Evolutionary conservation across 2,888 invertebrate species (phyloP).

Genomic region (Drosophila nr. fundita): DNA sequence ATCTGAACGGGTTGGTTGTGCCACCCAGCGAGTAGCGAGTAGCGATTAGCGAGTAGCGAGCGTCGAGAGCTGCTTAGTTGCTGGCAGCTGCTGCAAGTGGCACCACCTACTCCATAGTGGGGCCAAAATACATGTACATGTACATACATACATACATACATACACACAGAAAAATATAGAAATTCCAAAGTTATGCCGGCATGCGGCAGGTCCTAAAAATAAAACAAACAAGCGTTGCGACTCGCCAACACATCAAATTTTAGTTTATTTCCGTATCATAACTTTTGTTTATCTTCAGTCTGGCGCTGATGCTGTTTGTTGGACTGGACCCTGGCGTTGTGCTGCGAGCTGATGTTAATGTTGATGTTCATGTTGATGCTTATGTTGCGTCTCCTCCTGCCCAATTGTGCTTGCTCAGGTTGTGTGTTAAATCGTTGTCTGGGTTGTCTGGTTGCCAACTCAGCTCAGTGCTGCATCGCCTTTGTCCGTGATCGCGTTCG

Average conservation of each 20-base stretch:
- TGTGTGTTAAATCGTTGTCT: conserved; percentile 25
- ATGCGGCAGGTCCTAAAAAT: conserved; percentile 48
- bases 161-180: conserved; percentile 13
- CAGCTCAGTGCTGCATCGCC: conserved; percentile 53
- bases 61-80: conserved; percentile 1
- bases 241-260: conserved; percentile 64
- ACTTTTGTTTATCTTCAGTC: conserved; percentile 73
- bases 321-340: not conserved
- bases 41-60: not conserved
- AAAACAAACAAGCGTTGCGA: conserved; percentile 48
- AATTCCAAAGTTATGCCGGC: conserved; percentile 42
- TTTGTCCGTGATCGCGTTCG: conserved; percentile 47
- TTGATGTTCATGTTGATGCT: not conserved
- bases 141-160: conserved; percentile 1
- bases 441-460: conserved; percentile 12
- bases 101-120: not conserved
- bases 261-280: conserved; percentile 77
- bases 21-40: conserved; percentile 23
- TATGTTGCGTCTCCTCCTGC: conserved; percentile 16
- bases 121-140: not conserved
- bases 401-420: conserved; percentile 1
- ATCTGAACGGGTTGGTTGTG: not conserved
- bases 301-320: conserved; percentile 14
- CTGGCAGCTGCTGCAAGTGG: conserved; percentile 8
- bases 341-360: not conserved